Evolutionary conservation across 2,888 invertebrate genomes (phyloP).

Genomic region (Zaprionus bogoriensis): DNA sequence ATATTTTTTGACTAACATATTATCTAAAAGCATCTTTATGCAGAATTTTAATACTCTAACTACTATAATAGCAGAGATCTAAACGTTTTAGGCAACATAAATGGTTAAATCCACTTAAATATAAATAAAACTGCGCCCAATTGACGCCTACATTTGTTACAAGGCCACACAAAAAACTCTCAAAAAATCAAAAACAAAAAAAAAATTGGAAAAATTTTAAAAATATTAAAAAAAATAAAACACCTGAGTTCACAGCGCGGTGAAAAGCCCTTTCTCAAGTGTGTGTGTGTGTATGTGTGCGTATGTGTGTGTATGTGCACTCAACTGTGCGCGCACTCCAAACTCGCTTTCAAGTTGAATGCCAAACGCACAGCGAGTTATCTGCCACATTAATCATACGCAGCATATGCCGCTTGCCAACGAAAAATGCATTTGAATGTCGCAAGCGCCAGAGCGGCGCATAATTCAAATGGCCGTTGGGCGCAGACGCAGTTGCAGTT

Average conservation of each 20-base stretch:
- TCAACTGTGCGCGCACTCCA: conserved; percentile 15
- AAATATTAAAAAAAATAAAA: conserved; percentile 2
- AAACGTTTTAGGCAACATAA: neutral
- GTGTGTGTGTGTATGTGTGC: neutral
- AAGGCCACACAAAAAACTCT: neutral
- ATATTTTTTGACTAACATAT: neutral
- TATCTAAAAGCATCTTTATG: neutral
- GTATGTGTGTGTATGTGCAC: neutral
- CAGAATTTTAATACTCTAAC: neutral
- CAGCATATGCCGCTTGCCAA: conserved; percentile 42
- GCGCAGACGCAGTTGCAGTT: neutral
- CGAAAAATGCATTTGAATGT: conserved; percentile 57
- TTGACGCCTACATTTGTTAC: conserved; percentile 10
- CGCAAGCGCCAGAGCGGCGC: conserved; percentile 40
- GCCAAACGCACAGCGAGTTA: conserved; percentile 28
- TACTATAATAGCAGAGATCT: neutral
- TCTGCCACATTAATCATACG: conserved; percentile 61
- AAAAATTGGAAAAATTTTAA: conserved; percentile 3
- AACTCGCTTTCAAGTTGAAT: conserved; percentile 67
- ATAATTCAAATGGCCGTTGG: conserved; percentile 54
- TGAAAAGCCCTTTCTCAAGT: neutral
- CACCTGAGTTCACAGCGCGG: neutral
- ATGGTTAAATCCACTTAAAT: conserved; percentile 9
- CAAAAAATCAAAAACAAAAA: conserved; percentile 6
- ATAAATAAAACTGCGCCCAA: conserved; percentile 27